Evolutionary conservation across 2,797 vertebrate species (phyloP).

Genomic region (Anguilla obscura): DNA sequence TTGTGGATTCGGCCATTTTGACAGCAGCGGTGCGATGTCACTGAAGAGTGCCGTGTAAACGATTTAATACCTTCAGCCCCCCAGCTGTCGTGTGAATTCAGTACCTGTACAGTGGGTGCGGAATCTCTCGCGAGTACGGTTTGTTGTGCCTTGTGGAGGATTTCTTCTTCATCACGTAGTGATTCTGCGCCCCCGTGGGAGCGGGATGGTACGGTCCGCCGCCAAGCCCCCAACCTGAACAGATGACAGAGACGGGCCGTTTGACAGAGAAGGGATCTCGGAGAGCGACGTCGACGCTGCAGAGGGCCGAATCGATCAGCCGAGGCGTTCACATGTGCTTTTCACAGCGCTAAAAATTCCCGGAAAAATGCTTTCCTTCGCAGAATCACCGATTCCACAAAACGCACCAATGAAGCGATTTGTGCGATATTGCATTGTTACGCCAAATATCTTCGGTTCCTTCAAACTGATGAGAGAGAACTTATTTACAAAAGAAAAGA

Average conservation of each 20-base stretch:
- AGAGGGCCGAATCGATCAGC: neutral
- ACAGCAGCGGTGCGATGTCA: neutral
- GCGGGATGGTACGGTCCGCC: conserved; percentile 8
- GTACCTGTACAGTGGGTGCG: neutral
- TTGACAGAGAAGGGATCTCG: neutral
- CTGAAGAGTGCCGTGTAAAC: neutral
- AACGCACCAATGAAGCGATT: neutral
- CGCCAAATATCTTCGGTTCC: neutral
- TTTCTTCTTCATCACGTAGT: conserved; percentile 56
- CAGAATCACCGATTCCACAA: neutral
- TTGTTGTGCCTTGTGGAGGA: conserved; percentile 44
- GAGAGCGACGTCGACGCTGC: neutral
- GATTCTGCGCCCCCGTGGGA: conserved; percentile 30
- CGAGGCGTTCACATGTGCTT: neutral
- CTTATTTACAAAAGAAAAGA: neutral
- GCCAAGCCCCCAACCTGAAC: conserved; percentile 21
- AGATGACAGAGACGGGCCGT: neutral
- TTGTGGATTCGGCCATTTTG: neutral
- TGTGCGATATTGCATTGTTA: neutral
- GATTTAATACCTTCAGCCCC: neutral
- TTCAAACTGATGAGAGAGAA: neutral
- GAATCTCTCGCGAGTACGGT: conserved; percentile 55
- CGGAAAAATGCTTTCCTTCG: neutral
- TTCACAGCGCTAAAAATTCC: neutral
- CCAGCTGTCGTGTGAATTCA: neutral